Evolutionary conservation across 2,888 invertebrate genomes (phyloP).

Genomic region (Xanthia togata): DNA sequence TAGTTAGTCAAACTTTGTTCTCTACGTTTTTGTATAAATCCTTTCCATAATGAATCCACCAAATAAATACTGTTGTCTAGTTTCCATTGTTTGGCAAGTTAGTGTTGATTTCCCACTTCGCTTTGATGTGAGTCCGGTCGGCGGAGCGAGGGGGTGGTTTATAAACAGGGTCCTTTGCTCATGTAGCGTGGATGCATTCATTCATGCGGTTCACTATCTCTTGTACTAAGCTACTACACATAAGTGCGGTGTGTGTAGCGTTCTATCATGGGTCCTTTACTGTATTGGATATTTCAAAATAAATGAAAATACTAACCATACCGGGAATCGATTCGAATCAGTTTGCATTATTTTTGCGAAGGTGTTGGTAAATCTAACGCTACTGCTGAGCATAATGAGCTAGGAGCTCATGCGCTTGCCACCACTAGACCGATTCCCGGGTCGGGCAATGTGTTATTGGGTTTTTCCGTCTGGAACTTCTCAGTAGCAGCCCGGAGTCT

Average conservation of each 20-base stretch:
- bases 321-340: background rate
- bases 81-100: conserved; percentile 77
- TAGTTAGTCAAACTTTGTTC: conserved; percentile 46
- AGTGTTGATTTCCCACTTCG: conserved; percentile 80
- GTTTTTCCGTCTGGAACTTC: too few species aligned
- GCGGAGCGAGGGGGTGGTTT: conserved; percentile 74
- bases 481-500: too few species aligned
- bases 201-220: conserved; percentile 77
- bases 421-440: too few species aligned
- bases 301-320: conserved; percentile 2
- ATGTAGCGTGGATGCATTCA: conserved; percentile 80
- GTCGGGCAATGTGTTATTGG: too few species aligned
- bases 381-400: too few species aligned
- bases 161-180: conserved; percentile 81
- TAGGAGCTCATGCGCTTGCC: too few species aligned
- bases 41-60: conserved; percentile 55
- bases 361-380: background rate
- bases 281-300: conserved; percentile 17
- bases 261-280: background rate
- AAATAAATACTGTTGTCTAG: conserved; percentile 59
- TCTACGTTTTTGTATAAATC: conserved; percentile 46
- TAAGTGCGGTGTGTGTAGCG: conserved; percentile 27
- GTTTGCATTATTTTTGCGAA: background rate
- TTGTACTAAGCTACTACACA: conserved; percentile 61
- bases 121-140: conserved; percentile 84